A percentile compares a stretch with the other conserved stretches of the same genome.
Evolutionary conservation across 2,113 vertebrate species (phyloP).

Genomic region (Mormyrus iriodes): DNA sequence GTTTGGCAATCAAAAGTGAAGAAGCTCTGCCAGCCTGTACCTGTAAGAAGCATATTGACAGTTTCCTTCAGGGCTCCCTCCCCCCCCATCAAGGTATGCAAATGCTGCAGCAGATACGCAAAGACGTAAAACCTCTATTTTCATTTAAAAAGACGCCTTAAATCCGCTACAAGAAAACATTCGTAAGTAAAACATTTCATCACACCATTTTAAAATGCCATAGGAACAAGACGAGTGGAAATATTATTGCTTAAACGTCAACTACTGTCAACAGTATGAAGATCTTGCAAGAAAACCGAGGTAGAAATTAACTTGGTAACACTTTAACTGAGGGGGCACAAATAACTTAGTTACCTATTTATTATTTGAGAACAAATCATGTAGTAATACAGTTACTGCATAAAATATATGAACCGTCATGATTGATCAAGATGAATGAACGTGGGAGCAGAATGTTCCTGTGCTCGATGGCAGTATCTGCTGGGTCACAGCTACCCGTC

Average conservation of each 20-base stretch:
- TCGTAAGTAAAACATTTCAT: background rate
- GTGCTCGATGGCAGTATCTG: background rate
- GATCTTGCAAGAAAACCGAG: background rate
- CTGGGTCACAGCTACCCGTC: background rate
- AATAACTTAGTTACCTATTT: background rate
- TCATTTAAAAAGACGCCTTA: background rate
- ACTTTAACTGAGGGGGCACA: background rate
- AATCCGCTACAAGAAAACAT: background rate
- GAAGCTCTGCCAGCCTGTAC: background rate
- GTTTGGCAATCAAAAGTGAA: background rate
- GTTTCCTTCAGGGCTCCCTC: background rate
- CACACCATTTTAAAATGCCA: background rate
- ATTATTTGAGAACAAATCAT: background rate
- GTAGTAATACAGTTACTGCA: background rate
- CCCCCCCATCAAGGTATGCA: background rate
- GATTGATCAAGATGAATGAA: background rate
- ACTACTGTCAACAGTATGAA: background rate
- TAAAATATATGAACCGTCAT: background rate
- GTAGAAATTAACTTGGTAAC: background rate
- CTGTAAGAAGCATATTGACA: background rate
- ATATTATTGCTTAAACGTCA: background rate
- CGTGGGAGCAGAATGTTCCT: too few species aligned
- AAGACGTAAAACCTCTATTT: background rate
- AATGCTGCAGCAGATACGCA: background rate
- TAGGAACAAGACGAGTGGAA: background rate